Base-by-base conservation (phyloP, 2,797 vertebrate species). In the Rhinichthys osculus region DNA sequence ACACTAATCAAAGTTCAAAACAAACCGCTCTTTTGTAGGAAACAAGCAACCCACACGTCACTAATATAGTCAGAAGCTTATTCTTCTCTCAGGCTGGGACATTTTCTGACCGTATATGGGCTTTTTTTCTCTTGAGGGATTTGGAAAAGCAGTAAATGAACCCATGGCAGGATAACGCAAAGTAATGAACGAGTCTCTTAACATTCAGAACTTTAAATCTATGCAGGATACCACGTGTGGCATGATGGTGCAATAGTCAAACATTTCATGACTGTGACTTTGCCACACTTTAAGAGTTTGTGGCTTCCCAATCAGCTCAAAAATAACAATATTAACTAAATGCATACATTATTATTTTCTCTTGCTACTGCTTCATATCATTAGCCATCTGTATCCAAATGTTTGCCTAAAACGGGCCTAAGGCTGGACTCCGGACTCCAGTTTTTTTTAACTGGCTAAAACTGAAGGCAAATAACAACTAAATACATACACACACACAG, bases 51-150 rank as follows among this genome's bases (percentile, higher is more conserved):
- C 64, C 44, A 42, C n/a, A 44, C 8, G 38, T 30, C 52, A 44
- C 21, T 19, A 72, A 44, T 62, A 62, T 4, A 42, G 38, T 40
- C 9, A 82, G 69, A 59, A 80, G 10, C n/a, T 72, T 42, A 30
- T 72, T 82, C 38, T 59, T 82, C 81, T 30, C 52, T 73, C 27
- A 66, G 27, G 17, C 52, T 1, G 11, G 42, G 38, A 59, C 27
- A 44, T 30, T 59, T 73, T 62, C 69, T 59, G 54, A 83, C 70
- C 42, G 64, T 83, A 74, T 83, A 64, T 57, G 54, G 71, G 57
- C 14, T 73, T 76, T 67, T 67, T 83, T 62, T 73, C 54, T 23
- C 11, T 44, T 74, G 54, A 14, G 33, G 23, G 69, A 44, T 74
- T 83, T 35, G 11, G 57, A 66, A 83, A 64, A 11, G 54, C 30